Evolutionary conservation across 2,888 invertebrate species (phyloP).

Genomic region (Melangyna quadrimaculata): DNA sequence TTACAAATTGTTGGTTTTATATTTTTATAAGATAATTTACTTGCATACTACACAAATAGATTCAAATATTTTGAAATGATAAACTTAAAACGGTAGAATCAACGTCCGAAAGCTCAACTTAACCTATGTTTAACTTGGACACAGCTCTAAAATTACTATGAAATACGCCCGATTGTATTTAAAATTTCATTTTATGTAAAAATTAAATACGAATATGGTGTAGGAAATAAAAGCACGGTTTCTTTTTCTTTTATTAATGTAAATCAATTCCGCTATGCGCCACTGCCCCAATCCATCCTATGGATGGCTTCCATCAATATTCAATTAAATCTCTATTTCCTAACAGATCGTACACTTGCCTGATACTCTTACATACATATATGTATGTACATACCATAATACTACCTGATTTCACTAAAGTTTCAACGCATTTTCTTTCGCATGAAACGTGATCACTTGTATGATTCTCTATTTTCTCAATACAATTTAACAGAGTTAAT

Average conservation of each 20-base stretch:
- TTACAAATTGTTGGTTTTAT: no score
- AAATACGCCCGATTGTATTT: no score
- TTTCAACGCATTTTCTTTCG: slow-evolving; percentile 47
- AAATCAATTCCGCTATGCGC: neutral
- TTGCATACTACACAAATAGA: no score
- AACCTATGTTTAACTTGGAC: no score
- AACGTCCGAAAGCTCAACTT: no score
- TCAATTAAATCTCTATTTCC: slow-evolving; percentile 19
- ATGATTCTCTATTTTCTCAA: slow-evolving; percentile 59
- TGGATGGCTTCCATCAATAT: neutral
- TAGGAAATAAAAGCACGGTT: neutral
- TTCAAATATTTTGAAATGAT: no score
- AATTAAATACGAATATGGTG: neutral
- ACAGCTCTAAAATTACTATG: no score
- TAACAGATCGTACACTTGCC: slow-evolving; percentile 23
- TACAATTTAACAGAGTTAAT: slow-evolving; percentile 24
- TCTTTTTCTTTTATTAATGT: neutral
- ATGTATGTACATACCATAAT: neutral
- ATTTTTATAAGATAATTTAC: no score
- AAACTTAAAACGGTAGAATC: no score
- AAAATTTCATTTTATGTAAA: neutral
- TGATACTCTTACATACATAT: no score
- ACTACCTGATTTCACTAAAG: slow-evolving; percentile 21
- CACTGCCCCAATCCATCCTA: slow-evolving; percentile 1
- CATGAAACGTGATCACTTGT: slow-evolving; percentile 67